Evolutionary conservation across 2,888 invertebrate genomes (phyloP).

Genomic region (Lasius platythorax): DNA sequence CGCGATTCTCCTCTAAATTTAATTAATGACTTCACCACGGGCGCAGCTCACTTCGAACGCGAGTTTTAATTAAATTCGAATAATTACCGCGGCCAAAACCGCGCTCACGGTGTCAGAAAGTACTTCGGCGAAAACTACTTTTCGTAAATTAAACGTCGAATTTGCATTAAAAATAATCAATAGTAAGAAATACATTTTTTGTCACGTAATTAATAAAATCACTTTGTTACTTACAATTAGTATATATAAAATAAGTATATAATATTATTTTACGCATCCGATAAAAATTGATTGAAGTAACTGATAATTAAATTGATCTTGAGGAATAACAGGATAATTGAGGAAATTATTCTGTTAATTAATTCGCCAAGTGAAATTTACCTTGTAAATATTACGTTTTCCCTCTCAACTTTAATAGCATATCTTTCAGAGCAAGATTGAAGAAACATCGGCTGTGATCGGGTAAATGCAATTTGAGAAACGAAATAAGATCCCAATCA

Average conservation of each 20-base stretch:
- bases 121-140: constrained; percentile 54
- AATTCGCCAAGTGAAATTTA: background rate
- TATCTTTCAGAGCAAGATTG: background rate
- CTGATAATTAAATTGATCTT: background rate
- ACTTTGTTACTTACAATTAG: background rate
- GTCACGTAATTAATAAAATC: background rate
- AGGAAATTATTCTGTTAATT: background rate
- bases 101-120: constrained; percentile 71
- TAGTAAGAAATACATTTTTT: background rate
- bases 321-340: background rate
- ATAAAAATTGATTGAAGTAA: constrained; percentile 6
- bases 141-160: constrained; percentile 30
- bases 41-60: constrained; percentile 50
- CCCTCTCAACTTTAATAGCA: background rate
- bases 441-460: background rate
- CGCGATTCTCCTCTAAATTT: constrained; percentile 63
- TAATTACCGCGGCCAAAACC: constrained; percentile 74
- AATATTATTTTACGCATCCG: background rate
- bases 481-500: background rate
- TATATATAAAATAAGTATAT: background rate
- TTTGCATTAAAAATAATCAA: constrained; percentile 36
- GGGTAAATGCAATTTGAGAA: background rate
- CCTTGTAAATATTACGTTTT: background rate
- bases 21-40: constrained; percentile 71
- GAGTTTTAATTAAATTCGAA: constrained; percentile 79